These are phyloP conservation scores for Trichacis sp. DNA, from an alignment of 2,888 invertebrate species.

Conservation along the genomic window DNA sequence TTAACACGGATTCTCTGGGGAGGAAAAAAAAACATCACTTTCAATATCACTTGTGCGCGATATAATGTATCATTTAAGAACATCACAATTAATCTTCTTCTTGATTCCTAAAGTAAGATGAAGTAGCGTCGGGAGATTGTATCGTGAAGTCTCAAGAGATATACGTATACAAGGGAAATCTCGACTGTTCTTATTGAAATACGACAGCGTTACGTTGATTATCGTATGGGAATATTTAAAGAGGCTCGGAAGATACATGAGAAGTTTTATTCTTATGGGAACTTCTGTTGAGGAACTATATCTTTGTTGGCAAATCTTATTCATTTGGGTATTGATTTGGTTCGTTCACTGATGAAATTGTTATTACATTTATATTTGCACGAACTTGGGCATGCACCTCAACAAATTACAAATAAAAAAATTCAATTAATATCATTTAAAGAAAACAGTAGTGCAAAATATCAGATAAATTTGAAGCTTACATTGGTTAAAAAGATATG, in stretches of 20 bases:
- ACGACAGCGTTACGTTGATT: background rate
- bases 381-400: too few species aligned
- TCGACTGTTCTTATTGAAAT: constrained; percentile 3
- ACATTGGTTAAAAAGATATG: too few species aligned
- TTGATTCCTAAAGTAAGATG: constrained; percentile 9
- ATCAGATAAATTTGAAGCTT: too few species aligned
- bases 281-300: background rate
- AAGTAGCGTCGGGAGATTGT: constrained; percentile 1
- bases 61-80: constrained; percentile 1
- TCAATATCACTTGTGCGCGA: background rate
- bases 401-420: too few species aligned
- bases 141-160: constrained; percentile 8
- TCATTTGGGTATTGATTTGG: too few species aligned
- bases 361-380: too few species aligned
- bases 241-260: background rate
- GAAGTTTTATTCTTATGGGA: too few species aligned
- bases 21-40: background rate
- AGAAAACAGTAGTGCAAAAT: too few species aligned
- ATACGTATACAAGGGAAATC: background rate
- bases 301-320: too few species aligned
- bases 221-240: background rate
- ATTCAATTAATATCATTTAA: too few species aligned
- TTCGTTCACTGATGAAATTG: too few species aligned
- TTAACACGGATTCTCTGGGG: background rate
- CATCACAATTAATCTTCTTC: constrained; percentile 9